Percentiles rank a stretch among this genome's conserved stretches.
These are phyloP conservation scores for Platysternon megacephalum DNA, from an alignment of 2,113 vertebrate genomes.

Conservation along the genomic window DNA sequence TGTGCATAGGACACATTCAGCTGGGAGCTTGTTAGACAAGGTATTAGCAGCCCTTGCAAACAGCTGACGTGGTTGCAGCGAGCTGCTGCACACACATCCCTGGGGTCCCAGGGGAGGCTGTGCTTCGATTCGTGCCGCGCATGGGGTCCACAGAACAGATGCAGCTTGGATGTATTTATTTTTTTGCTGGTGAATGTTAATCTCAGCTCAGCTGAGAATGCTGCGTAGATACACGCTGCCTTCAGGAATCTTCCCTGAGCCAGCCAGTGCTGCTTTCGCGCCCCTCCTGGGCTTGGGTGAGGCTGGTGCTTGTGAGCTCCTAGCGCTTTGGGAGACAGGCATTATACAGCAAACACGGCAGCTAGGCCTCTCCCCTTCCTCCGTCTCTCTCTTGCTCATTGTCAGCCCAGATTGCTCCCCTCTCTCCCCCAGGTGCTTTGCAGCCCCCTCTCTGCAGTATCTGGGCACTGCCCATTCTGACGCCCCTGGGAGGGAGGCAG, in stretches of 20 bases:
- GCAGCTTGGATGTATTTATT: slow-evolving; percentile 52
- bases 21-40: slow-evolving; percentile 69
- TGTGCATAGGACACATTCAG: slow-evolving; percentile 38
- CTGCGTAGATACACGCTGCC: not conserved
- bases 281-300: not conserved
- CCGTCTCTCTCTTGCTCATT: not conserved
- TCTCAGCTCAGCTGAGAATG: slow-evolving; percentile 36
- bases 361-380: not conserved
- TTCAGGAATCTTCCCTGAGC: not conserved
- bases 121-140: slow-evolving; percentile 40
- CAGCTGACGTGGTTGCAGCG: slow-evolving; percentile 62
- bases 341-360: not conserved
- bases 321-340: not conserved
- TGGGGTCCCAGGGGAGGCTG: slow-evolving; percentile 59
- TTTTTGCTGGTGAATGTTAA: slow-evolving; percentile 31
- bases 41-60: slow-evolving; percentile 58
- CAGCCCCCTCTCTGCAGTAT: not conserved
- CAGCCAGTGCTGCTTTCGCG: not conserved
- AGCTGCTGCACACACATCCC: slow-evolving; percentile 30
- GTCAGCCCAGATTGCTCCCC: not conserved
- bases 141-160: slow-evolving; percentile 47
- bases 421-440: not conserved
- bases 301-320: too few species aligned
- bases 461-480: not conserved
- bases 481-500: not conserved